These are phyloP conservation scores for Enteromius paludinosus DNA, from an alignment of 2,797 vertebrate species.

Conservation along the genomic window DNA sequence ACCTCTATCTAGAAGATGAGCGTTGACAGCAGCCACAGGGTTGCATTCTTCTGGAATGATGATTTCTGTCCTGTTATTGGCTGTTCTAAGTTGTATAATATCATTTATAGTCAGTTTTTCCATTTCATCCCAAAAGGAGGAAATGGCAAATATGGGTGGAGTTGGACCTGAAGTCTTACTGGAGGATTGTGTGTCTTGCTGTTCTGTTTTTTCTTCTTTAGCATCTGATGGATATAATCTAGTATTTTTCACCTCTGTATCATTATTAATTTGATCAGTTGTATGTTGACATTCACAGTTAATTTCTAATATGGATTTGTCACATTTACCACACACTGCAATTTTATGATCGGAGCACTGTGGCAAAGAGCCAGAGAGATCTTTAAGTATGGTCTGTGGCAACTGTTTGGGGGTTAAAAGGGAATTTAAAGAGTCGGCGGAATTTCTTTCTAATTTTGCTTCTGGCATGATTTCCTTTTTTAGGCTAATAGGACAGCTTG, in stretches of 20 bases:
- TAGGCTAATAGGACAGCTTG: conserved; percentile 10
- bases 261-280: not conserved
- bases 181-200: conserved; percentile 21
- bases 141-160: conserved; percentile 75
- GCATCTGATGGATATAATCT: conserved; percentile 30
- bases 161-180: conserved; percentile 52
- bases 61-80: conserved; percentile 40
- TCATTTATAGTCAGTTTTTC: conserved; percentile 83
- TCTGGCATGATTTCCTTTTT: conserved; percentile 35
- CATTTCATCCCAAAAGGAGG: conserved; percentile 83
- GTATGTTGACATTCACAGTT: conserved; percentile 16
- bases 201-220: conserved; percentile 12
- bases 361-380: not conserved
- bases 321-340: not conserved
- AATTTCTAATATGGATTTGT: conserved; percentile 1
- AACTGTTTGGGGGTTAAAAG: conserved; percentile 14
- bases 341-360: conserved; percentile 35
- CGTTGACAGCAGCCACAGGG: conserved; percentile 17
- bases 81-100: conserved; percentile 75
- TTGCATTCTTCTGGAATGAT: conserved; percentile 38
- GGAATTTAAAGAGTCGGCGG: conserved; percentile 16
- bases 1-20: conserved; percentile 12
- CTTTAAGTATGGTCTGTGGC: conserved; percentile 28
- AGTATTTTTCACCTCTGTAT: conserved; percentile 4
- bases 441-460: conserved; percentile 32